These are phyloP conservation scores for Uromys caudimaculatus DNA, from an alignment of 2,797 vertebrate genomes.

Conservation along the genomic window DNA sequence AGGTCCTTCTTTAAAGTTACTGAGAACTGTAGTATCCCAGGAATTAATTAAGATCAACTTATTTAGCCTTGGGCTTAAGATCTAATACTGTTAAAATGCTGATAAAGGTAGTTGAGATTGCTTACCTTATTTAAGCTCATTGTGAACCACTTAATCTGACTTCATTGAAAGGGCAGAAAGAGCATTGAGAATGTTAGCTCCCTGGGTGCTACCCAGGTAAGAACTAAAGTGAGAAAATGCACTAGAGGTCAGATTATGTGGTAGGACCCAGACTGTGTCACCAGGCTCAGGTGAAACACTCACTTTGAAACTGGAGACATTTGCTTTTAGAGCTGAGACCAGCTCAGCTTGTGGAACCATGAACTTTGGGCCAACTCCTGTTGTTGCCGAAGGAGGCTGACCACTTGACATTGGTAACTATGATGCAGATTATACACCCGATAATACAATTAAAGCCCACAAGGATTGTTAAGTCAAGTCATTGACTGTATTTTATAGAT, in stretches of 20 bases:
- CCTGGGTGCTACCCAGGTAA: background rate
- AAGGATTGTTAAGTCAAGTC: background rate
- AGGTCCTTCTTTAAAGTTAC: background rate
- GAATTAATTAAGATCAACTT: background rate
- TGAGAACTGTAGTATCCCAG: background rate
- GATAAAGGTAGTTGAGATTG: background rate
- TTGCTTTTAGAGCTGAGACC: background rate
- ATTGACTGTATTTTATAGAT: background rate
- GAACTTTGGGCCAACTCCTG: background rate
- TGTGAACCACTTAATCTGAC: background rate
- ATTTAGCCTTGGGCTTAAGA: background rate
- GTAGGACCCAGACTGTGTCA: background rate
- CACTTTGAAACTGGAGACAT: background rate
- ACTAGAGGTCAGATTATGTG: background rate
- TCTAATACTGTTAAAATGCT: background rate
- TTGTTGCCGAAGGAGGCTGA: background rate
- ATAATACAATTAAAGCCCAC: background rate
- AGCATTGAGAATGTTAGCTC: background rate
- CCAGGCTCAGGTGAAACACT: background rate
- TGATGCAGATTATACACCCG: rapidly evolving
- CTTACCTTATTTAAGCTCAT: background rate
- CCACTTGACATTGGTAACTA: background rate
- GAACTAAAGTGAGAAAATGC: background rate
- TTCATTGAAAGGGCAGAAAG: background rate
- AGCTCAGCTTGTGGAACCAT: background rate